These are phyloP conservation scores for Mus caroli DNA, from an alignment of 2,797 vertebrate species.

Conservation along the genomic window DNA sequence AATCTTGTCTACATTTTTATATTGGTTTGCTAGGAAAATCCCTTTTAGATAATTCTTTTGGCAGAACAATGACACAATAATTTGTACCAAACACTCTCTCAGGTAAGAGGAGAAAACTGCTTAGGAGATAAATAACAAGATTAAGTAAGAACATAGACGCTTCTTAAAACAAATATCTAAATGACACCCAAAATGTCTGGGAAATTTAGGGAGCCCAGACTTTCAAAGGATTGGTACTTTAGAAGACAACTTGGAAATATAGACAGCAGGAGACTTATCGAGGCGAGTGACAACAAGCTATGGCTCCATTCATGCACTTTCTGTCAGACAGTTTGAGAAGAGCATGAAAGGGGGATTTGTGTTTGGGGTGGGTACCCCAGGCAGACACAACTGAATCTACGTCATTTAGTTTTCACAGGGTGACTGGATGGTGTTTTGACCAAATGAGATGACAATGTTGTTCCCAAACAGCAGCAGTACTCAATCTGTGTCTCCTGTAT, in stretches of 20 bases:
- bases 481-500: background rate
- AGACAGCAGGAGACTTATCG: constrained; percentile 85
- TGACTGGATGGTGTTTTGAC: background rate
- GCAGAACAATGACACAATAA: constrained; percentile 85
- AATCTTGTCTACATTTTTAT: constrained; percentile 85
- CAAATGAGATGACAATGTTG: constrained; percentile 67
- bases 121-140: constrained; percentile 84
- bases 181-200: constrained; percentile 81
- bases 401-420: constrained; percentile 81
- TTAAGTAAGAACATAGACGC: constrained; percentile 80
- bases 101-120: constrained; percentile 66
- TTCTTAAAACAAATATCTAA: constrained; percentile 84
- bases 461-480: background rate
- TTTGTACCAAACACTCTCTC: constrained; percentile 79
- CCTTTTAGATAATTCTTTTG: constrained; percentile 79
- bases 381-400: constrained; percentile 81
- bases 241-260: constrained; percentile 86
- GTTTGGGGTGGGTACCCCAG: constrained; percentile 77
- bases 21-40: constrained; percentile 82
- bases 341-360: constrained; percentile 83
- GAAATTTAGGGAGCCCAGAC: constrained; percentile 79
- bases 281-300: constrained; percentile 86
- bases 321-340: constrained; percentile 83
- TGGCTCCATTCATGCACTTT: constrained; percentile 82
- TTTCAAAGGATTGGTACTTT: constrained; percentile 79